A percentile compares a stretch with the other conserved stretches of the same genome.
Evolutionary conservation across 2,888 invertebrate species (phyloP).

Genomic region (Patella depressa): DNA sequence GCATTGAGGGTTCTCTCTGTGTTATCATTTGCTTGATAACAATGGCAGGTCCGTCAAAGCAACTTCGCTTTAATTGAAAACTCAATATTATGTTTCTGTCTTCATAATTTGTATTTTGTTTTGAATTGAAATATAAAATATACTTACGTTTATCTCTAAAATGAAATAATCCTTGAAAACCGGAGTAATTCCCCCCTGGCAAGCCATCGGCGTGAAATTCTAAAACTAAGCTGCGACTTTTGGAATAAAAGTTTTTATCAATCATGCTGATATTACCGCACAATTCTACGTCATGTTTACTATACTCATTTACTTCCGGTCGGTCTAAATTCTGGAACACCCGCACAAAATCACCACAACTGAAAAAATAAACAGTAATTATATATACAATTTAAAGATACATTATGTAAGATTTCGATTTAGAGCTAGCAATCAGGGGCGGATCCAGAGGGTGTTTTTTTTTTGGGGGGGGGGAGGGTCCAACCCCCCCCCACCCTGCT

Average conservation of each 20-base stretch:
- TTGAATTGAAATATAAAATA: neutral
- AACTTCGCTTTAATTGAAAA: no score
- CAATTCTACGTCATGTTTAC: constrained; percentile 55
- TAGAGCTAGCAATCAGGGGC: no score
- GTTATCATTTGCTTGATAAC: no score
- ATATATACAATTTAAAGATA: no score
- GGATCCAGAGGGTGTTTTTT: no score
- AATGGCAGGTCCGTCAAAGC: no score
- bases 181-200: constrained; percentile 51
- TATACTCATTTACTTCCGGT: constrained; percentile 67
- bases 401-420: no score
- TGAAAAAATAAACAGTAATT: constrained; percentile 41
- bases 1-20: no score
- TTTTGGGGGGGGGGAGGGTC: no score
- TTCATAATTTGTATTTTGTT: no score
- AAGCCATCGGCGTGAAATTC: constrained; percentile 65
- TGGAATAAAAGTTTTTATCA: constrained; percentile 63
- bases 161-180: constrained; percentile 65
- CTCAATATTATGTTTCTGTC: no score
- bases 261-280: constrained; percentile 66
- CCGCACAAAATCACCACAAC: constrained; percentile 65
- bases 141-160: constrained; percentile 68
- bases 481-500: no score
- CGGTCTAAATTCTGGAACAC: constrained; percentile 65
- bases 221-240: constrained; percentile 62